Percentiles rank a stretch among this genome's conserved stretches.
These are phyloP conservation scores for Drosophila santomea DNA, from an alignment of 1,140 invertebrate genomes.

Conservation along the genomic window DNA sequence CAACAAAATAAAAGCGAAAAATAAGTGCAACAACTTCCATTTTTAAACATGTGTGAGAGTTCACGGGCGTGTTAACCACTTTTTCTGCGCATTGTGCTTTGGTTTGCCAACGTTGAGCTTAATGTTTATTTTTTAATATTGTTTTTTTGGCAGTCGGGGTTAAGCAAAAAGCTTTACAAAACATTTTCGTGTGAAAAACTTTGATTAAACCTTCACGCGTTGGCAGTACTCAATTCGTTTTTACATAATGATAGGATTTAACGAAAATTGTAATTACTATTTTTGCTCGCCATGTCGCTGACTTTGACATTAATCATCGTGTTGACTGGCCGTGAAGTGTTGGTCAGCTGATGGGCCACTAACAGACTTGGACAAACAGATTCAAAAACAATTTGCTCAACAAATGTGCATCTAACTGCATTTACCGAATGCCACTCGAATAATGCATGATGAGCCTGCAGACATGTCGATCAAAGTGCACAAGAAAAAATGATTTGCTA, in stretches of 20 bases:
- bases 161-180: slow-evolving; percentile 28
- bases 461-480: slow-evolving; percentile 8
- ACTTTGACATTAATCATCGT: slow-evolving; percentile 53
- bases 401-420: slow-evolving; percentile 50
- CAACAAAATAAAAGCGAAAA: slow-evolving; percentile 3
- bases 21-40: slow-evolving; percentile 9
- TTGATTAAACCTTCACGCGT: slow-evolving; percentile 51
- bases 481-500: neutral
- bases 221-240: slow-evolving; percentile 36
- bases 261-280: slow-evolving; percentile 42
- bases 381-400: slow-evolving; percentile 39
- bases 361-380: slow-evolving; percentile 38
- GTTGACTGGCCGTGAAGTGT: slow-evolving; percentile 42
- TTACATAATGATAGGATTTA: slow-evolving; percentile 51
- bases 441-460: slow-evolving; percentile 23
- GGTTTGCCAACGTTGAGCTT: slow-evolving; percentile 26
- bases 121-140: slow-evolving; percentile 22
- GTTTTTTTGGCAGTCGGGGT: slow-evolving; percentile 11
- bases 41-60: slow-evolving; percentile 41
- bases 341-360: slow-evolving; percentile 38
- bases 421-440: slow-evolving; percentile 37
- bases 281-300: slow-evolving; percentile 22
- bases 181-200: slow-evolving; percentile 56
- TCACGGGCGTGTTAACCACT: slow-evolving; percentile 48
- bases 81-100: slow-evolving; percentile 36